These are phyloP conservation scores for Aulostomus chinensis DNA, from an alignment of 2,797 vertebrate species.

Conservation along the genomic window DNA sequence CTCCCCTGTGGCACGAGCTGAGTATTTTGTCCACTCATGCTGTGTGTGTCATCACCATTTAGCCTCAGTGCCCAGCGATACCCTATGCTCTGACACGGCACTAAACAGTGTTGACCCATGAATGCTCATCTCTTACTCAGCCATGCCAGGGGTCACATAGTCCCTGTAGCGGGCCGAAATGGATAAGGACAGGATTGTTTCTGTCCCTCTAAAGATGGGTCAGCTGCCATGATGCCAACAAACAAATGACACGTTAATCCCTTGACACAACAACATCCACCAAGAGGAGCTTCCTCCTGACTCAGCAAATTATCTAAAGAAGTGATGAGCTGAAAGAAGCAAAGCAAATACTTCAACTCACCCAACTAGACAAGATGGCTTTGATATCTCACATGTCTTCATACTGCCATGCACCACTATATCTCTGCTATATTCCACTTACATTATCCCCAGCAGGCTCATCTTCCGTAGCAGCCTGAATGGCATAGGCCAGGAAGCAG, in stretches of 20 bases:
- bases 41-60: constrained; percentile 36
- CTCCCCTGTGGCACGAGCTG: constrained; percentile 16
- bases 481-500: constrained; percentile 92
- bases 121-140: constrained; percentile 17
- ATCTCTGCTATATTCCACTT: constrained; percentile 25
- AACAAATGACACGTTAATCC: constrained; percentile 34
- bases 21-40: constrained; percentile 24
- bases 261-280: constrained; percentile 17
- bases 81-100: constrained; percentile 36
- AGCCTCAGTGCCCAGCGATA: constrained; percentile 19
- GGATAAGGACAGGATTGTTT: constrained; percentile 23
- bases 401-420: not conserved
- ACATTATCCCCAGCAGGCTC: constrained; percentile 89
- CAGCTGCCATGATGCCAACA: constrained; percentile 12
- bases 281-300: constrained; percentile 13
- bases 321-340: constrained; percentile 9
- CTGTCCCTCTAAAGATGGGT: constrained; percentile 26
- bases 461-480: constrained; percentile 89
- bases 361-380: no score
- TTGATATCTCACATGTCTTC: not conserved
- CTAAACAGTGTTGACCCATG: constrained; percentile 42
- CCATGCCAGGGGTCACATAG: constrained; percentile 24
- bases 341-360: no score
- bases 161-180: constrained; percentile 13
- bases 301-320: constrained; percentile 22